Base-by-base conservation (phyloP, 2,888 invertebrate species). In the Pseudococcus viburni region DNA sequence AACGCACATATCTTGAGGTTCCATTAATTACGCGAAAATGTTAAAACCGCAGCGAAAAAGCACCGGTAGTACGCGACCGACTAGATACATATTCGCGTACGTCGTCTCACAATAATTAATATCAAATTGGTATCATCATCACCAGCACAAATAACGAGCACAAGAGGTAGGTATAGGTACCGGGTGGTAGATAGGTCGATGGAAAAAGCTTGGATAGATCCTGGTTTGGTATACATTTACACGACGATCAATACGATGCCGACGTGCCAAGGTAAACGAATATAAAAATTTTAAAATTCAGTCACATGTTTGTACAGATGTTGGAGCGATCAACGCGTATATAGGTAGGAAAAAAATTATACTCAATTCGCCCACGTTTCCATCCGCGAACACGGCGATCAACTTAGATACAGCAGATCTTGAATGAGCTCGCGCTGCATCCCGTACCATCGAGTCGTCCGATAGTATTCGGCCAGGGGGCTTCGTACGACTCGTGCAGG, bases 1-100 rank as follows among this genome's bases (percentile, higher is more conserved):
- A 73, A 87, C 46, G 17, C 87, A 87, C 87, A 87, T 87, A 87
- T 48, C 64, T 86, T 68, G 86, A 64, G 22, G 17, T 26, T 86
- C 64, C 86, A 86, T 86, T 59, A 51, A 51, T 51, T 85, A 83
- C 15, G 46, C 12, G 17, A 19, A 83, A 83, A 46, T 9, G 11
- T 46, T n/a, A 83, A 42, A 42, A 42, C 9, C 42, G 42, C 42
- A 42, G 3, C 80, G 12, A 83, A 33, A 83, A 77, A 39, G 22
- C 77, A 77, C 39, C n/a, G 5, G 0, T 4, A 68, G 22, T 7
- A 15, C 33, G 17, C 33, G 33, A 68, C 0, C 33, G 39, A 73
- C 26, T 64, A 12, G 19, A 64, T 64, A 22, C 73, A 33, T 73
- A 73, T 73, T 73, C 73, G 33, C 73, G 33, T 33, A 17, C 33